A percentile compares a stretch with the other conserved stretches of the same genome.
phyloP scores from a whole-genome alignment of 2,888 invertebrate genomes.

The Chrysomela aeneicollis region DNA sequence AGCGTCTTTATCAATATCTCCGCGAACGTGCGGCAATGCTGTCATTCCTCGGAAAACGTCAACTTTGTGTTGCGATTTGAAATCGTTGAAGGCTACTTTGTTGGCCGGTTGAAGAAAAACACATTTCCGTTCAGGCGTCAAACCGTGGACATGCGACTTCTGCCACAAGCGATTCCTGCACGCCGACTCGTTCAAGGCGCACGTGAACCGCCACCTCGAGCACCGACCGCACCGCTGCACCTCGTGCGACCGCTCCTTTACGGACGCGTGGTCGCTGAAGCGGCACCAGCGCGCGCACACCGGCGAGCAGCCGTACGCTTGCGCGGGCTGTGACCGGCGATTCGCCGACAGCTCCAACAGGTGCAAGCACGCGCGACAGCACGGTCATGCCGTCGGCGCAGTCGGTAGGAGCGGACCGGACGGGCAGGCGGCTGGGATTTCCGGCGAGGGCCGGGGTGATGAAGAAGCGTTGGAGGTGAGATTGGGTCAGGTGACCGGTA shows the following conservation, averaged over 20 bases:
- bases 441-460: background rate
- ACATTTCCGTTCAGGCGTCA: constrained; percentile 53
- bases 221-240: constrained; percentile 72
- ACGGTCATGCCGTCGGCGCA: constrained; percentile 30
- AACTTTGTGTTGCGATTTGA: too few relatives aligned
- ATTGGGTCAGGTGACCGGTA: too few relatives aligned
- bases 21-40: too few relatives aligned
- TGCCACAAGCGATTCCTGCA: constrained; percentile 69
- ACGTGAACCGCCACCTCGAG: constrained; percentile 72
- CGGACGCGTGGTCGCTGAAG: constrained; percentile 71
- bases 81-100: too few relatives aligned
- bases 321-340: constrained; percentile 74
- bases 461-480: background rate
- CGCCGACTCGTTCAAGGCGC: constrained; percentile 71
- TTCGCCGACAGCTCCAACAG: constrained; percentile 83
- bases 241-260: constrained; percentile 67
- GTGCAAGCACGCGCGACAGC: constrained; percentile 69
- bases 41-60: too few relatives aligned
- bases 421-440: background rate
- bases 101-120: too few relatives aligned
- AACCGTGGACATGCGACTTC: constrained; percentile 68
- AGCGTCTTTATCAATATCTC: too few relatives aligned
- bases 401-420: background rate
- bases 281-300: constrained; percentile 73
- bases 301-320: constrained; percentile 75